phyloP scores from a whole-genome alignment of 2,888 invertebrate species.

The Ochropacha duplaris region DNA sequence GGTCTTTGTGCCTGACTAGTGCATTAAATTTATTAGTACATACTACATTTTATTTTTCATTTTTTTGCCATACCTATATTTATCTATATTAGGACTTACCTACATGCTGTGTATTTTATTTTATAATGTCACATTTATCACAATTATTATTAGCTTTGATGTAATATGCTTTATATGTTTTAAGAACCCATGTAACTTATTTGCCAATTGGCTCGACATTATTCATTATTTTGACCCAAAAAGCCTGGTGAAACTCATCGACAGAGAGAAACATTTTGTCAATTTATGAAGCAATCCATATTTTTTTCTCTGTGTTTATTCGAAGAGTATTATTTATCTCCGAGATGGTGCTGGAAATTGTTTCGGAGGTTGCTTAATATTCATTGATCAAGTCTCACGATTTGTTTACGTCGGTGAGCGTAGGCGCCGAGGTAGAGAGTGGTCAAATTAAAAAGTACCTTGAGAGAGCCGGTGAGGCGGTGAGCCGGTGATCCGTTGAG shows the following conservation, averaged over 20 bases:
- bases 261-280: constrained; percentile 61
- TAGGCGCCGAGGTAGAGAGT: constrained; percentile 61
- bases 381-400: constrained; percentile 74
- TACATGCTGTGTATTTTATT: constrained; percentile 26
- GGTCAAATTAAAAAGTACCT: constrained; percentile 62
- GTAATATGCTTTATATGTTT: constrained; percentile 34
- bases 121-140: constrained; percentile 48
- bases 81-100: no score
- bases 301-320: constrained; percentile 66
- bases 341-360: constrained; percentile 66
- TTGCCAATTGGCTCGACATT: constrained; percentile 62
- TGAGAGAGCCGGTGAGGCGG: constrained; percentile 21
- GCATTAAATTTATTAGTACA: background rate
- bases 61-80: constrained; percentile 14
- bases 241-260: constrained; percentile 57
- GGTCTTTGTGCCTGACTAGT: background rate
- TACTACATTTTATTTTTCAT: background rate
- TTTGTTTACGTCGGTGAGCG: constrained; percentile 70
- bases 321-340: constrained; percentile 68
- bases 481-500: constrained; percentile 14
- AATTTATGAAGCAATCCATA: constrained; percentile 79
- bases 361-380: constrained; percentile 75
- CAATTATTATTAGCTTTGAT: constrained; percentile 58
- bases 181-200: constrained; percentile 55
- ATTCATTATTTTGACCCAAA: constrained; percentile 60